Evolutionary conservation across 2,113 vertebrate genomes (phyloP), one percentile per base, ranked within the genome.

Genomic region (Seriola dumerili): DNA sequence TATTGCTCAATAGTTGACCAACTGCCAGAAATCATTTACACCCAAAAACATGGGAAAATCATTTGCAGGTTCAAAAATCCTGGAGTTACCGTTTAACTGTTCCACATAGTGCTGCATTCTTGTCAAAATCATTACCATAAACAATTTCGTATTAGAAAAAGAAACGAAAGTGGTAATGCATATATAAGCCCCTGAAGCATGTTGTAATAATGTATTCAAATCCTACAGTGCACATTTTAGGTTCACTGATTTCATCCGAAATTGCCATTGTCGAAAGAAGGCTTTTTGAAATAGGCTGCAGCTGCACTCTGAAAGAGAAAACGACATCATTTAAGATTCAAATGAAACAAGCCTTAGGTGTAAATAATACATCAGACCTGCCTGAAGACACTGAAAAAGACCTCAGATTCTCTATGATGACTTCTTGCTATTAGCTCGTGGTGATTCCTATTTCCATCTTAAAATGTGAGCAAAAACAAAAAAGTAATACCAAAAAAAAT

Each of bases 251-350:
- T 42, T 61, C 0, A 3, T 40, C 21, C 58, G 10, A 32, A 58
- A 44, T 10, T 11, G 23, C 14, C 5, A 3, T 21, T 57, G 58
- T 80, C 10, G 5, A 54, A 44, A 70, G 34, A 0, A 3, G 6
- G 29, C 29, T 46, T 19, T 63, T 55, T 36, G 29, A 55, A 65
- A 34, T 4, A 67, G 4, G 3, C n/a, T 25, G 42, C 36, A 63
- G 40, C 44, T 81, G 55, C 57, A 61, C 23, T 71, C 36, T 12
- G 13, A 57, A 29, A 29, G n/a, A 64, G 25, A 23, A 55, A 58
- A 48, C 4, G 0, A 55, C 10, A 38, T 21, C 12, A 36, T 12
- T 29, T 29, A 29, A 29, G 29, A 29, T 29, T 34, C 2, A 52
- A 55, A 52, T 3, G 13, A 13, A 57, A 66, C 29, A 59, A 36